Evolutionary conservation across 2,797 vertebrate species (phyloP), one percentile per base, ranked within the genome.

Genomic region (Myotis vivesi): DNA sequence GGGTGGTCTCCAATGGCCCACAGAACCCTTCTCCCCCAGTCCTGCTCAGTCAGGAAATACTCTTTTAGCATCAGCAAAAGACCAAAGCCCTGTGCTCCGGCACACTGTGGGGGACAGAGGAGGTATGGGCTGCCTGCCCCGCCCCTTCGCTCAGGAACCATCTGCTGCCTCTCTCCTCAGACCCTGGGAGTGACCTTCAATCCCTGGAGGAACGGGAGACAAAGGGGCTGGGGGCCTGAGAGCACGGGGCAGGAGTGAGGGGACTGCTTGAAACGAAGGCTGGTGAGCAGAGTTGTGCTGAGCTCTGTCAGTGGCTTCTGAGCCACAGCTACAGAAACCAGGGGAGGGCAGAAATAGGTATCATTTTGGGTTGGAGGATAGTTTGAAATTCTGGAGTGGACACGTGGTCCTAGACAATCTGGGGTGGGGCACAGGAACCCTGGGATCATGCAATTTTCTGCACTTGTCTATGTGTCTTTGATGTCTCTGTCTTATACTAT

Each of bases 131-230:
- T 5, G 53, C 20, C 25, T 49, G 80, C 53, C 51, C 88, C 92
- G 77, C 93, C 71, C n/a, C 79, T 82, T 87, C 77, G 87, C 66
- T 87, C 57, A 69, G 85, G 86, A 92, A 91, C 96, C 96, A 92
- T 96, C 96, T 97, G 96, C 96, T 86, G 64, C 77, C 90, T 97
- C 53, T 93, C 82, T 83, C 64, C 71, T 93, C 88, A 64, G 88
- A 94, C 68, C 82, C 79, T 36, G 59, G 33, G 69, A 94, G 17
- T 90, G 88, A 94, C 83, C 92, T 94, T 95, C 93, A 92, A 2
- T 94, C 46, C 91, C 81, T 11, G 38, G 46, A 92, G 91, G 59
- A 89, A 38, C 20, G 36, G 66, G 46, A 95, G 88, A 95, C 95
- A 95, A 96, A 96, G 87, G 87, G 82, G 64, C 62, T 93, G 30